phyloP scores from a whole-genome alignment of 2,113 vertebrate genomes.

The Psittacula cyanocephala region DNA sequence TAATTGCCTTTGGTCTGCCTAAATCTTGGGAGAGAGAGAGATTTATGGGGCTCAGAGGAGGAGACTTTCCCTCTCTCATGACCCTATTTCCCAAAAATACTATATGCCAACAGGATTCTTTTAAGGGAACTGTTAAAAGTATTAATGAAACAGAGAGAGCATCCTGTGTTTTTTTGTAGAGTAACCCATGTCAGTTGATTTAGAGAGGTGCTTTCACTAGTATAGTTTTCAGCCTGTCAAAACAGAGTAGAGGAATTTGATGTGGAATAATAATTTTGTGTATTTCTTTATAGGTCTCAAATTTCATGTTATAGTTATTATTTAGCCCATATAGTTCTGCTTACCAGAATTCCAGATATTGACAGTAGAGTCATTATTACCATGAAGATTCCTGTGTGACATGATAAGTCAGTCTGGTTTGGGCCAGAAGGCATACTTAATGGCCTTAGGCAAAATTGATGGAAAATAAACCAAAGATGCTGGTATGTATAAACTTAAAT shows the following conservation, averaged over 20 bases:
- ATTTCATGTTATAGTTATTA: background rate
- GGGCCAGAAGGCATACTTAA: background rate
- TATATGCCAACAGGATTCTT: background rate
- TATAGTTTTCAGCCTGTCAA: background rate
- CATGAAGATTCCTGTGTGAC: background rate
- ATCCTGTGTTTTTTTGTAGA: background rate
- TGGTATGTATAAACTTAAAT: background rate
- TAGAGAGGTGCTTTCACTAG: background rate
- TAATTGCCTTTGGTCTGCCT: slow-evolving; percentile 3
- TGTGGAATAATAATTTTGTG: background rate
- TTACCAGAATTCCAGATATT: background rate
- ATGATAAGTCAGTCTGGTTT: background rate
- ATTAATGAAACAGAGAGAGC: background rate
- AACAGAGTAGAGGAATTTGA: background rate
- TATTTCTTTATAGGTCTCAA: background rate
- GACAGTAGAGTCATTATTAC: background rate
- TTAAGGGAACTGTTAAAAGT: background rate
- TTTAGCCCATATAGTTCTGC: background rate
- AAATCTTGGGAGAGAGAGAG: background rate
- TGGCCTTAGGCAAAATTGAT: background rate
- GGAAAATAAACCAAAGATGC: background rate
- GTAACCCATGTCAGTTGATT: background rate
- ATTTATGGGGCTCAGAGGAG: background rate
- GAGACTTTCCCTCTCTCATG: background rate
- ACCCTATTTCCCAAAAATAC: background rate